Percentiles rank a stretch among this genome's conserved stretches.
Evolutionary conservation across 2,888 invertebrate species (phyloP).

Genomic region (Hyppa rectilinea): DNA sequence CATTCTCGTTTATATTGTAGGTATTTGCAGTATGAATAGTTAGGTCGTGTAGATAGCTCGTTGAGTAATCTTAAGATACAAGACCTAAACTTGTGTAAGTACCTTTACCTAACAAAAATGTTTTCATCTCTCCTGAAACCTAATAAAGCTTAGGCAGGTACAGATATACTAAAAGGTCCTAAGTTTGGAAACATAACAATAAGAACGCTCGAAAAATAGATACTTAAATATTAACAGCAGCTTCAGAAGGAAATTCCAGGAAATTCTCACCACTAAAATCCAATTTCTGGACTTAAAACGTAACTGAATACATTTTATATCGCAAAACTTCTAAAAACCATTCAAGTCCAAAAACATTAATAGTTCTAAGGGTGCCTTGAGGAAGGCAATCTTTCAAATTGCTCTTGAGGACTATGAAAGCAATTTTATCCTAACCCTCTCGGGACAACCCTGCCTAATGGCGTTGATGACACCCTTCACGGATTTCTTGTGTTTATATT

Average conservation of each 20-base stretch:
- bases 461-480: constrained; percentile 44
- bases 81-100: no score
- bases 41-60: neutral
- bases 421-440: constrained; percentile 55
- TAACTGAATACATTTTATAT: constrained; percentile 13
- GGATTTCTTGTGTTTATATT: constrained; percentile 52
- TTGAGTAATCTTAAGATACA: neutral
- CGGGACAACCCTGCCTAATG: constrained; percentile 27
- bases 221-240: neutral
- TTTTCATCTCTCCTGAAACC: neutral
- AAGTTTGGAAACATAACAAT: neutral
- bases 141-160: no score
- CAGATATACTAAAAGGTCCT: no score
- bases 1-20: no score
- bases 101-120: no score
- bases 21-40: neutral
- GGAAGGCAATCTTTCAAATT: constrained; percentile 64
- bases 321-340: constrained; percentile 31
- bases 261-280: neutral
- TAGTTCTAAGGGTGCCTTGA: constrained; percentile 41
- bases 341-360: constrained; percentile 48
- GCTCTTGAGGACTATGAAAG: constrained; percentile 57
- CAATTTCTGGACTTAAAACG: neutral
- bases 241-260: neutral
- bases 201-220: neutral